A percentile compares a stretch with the other conserved stretches of the same genome.
Evolutionary conservation across 2,888 invertebrate species (phyloP).

Genomic region (Urechis unicinctus): DNA sequence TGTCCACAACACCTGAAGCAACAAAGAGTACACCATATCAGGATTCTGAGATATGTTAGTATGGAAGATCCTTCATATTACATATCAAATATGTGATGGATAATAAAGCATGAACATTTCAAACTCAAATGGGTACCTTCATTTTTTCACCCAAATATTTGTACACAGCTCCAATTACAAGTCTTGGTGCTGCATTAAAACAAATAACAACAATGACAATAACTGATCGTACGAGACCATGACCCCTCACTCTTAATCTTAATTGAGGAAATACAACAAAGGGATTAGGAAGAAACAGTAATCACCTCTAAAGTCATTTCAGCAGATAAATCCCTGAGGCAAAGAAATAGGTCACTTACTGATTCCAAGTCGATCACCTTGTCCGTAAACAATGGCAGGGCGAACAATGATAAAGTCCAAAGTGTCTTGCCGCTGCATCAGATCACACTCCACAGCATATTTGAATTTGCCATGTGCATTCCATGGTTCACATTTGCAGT

Average conservation of each 20-base stretch:
- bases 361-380: conserved; percentile 74
- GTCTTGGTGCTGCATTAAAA: conserved; percentile 65
- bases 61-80: too few relatives aligned
- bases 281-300: background rate
- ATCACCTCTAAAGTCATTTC: too few relatives aligned
- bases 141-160: conserved; percentile 81
- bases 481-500: conserved; percentile 74
- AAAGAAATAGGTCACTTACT: too few relatives aligned
- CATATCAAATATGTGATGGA: background rate
- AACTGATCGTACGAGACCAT: background rate
- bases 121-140: conserved; percentile 55
- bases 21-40: conserved; percentile 1
- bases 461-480: conserved; percentile 78
- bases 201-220: too few relatives aligned
- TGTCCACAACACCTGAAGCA: conserved; percentile 69
- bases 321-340: too few relatives aligned
- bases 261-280: background rate
- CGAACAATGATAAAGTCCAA: conserved; percentile 73
- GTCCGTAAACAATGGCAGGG: conserved; percentile 79
- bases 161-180: conserved; percentile 82
- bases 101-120: background rate
- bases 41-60: background rate
- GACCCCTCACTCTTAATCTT: background rate
- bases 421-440: conserved; percentile 60
- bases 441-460: conserved; percentile 70